Evolutionary conservation across 2,888 invertebrate species (phyloP).

Genomic region (Drosophila imparisetae): DNA sequence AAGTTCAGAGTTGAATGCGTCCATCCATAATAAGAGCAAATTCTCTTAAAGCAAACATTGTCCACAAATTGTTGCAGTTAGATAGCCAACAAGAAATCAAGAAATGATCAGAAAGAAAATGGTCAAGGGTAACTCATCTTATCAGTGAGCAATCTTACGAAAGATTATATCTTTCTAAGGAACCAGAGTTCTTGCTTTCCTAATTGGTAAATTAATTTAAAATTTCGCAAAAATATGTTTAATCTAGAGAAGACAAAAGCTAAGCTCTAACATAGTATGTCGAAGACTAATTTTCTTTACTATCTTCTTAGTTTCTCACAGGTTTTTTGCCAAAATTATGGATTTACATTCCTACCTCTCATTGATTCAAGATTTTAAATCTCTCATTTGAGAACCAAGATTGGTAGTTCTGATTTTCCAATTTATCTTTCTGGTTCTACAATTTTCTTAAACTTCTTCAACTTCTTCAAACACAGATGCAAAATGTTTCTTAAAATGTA

Average conservation of each 20-base stretch:
- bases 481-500: neutral
- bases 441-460: no score
- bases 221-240: no score
- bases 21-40: conserved; percentile 54
- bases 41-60: conserved; percentile 32
- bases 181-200: no score
- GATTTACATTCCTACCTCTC: neutral
- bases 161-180: no score
- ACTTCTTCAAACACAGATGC: neutral
- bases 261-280: no score
- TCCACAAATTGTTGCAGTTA: neutral
- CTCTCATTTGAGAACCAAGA: neutral
- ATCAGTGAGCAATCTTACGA: no score
- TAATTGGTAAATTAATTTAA: no score
- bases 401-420: neutral
- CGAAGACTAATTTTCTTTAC: neutral
- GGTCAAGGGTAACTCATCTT: no score
- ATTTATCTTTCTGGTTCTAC: no score
- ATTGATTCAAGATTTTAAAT: neutral
- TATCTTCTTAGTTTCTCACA: neutral
- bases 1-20: conserved; percentile 76
- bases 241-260: no score
- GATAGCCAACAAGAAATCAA: neutral
- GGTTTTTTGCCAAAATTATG: neutral
- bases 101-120: neutral